Percentiles rank a stretch among this genome's conserved stretches.
Conservation (phyloP, 2,797 vertebrate genomes). For the Pteropus rufus region DNA sequence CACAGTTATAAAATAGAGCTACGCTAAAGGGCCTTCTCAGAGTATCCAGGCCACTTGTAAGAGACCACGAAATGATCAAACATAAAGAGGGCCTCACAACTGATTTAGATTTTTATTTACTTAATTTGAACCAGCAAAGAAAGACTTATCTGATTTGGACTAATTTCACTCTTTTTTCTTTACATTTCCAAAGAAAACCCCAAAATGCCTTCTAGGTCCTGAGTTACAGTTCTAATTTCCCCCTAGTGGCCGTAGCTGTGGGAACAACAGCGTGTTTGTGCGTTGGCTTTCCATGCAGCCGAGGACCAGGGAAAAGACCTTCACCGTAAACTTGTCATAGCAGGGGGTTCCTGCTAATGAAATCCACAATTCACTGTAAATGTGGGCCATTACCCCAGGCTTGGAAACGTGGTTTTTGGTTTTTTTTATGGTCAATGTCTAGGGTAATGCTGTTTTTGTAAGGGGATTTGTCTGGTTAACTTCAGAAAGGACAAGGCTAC, state of each 20-base stretch:
- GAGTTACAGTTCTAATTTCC: background rate
- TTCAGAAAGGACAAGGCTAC: background rate
- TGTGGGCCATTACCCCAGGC: background rate
- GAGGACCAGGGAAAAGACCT: background rate
- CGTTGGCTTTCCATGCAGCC: fast-evolving
- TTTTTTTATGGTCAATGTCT: conserved; percentile 57
- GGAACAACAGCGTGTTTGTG: background rate
- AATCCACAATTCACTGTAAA: conserved; percentile 33
- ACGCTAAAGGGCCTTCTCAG: background rate
- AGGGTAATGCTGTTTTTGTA: conserved; percentile 28
- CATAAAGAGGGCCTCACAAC: background rate
- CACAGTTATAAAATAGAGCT: background rate
- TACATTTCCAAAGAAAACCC: conserved; percentile 43
- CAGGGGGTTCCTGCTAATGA: background rate
- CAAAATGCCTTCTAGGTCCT: background rate
- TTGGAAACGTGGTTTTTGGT: conserved; percentile 68
- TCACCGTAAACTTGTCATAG: background rate
- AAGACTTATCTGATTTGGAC: background rate
- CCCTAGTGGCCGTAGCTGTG: background rate
- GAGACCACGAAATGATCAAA: background rate
- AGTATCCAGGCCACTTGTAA: background rate
- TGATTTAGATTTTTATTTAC: background rate
- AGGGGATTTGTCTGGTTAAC: conserved; percentile 44
- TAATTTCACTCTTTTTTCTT: conserved; percentile 37
- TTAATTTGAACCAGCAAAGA: background rate